These are phyloP conservation scores for Syngnathus scovelli DNA, from an alignment of 2,113 vertebrate genomes.

Conservation along the genomic window DNA sequence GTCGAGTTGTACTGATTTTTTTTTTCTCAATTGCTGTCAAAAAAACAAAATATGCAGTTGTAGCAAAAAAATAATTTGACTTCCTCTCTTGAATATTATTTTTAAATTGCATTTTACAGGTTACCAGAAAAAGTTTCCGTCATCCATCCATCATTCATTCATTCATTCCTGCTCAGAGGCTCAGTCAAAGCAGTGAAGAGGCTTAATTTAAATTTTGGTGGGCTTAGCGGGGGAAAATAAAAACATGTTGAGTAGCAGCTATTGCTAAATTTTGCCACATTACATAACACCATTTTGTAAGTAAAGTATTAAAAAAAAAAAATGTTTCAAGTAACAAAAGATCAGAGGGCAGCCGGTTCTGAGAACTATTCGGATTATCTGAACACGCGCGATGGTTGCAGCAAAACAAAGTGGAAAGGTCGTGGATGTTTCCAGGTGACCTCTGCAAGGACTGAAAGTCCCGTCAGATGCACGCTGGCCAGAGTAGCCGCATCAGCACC, in stretches of 20 bases:
- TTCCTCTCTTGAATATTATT: no score
- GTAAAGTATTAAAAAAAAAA: slow-evolving; percentile 33
- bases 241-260: neutral
- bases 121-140: no score
- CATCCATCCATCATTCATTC: neutral
- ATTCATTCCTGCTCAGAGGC: neutral
- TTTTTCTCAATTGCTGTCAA: no score
- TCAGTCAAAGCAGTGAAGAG: neutral
- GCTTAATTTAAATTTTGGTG: neutral
- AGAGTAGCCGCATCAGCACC: slow-evolving; percentile 21
- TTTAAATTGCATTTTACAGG: no score
- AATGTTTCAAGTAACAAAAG: slow-evolving; percentile 29
- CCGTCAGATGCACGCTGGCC: slow-evolving; percentile 9
- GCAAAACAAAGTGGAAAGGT: neutral
- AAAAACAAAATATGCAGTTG: no score
- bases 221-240: neutral
- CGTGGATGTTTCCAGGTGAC: slow-evolving; percentile 18
- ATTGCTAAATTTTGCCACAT: neutral
- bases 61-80: no score
- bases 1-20: no score
- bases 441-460: slow-evolving; percentile 8
- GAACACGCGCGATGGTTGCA: slow-evolving; percentile 8
- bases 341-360: slow-evolving; percentile 16
- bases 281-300: slow-evolving; percentile 19
- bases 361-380: slow-evolving; percentile 44